These are phyloP conservation scores for Cryptoprocta ferox DNA, from an alignment of 2,797 vertebrate species.

Conservation along the genomic window DNA sequence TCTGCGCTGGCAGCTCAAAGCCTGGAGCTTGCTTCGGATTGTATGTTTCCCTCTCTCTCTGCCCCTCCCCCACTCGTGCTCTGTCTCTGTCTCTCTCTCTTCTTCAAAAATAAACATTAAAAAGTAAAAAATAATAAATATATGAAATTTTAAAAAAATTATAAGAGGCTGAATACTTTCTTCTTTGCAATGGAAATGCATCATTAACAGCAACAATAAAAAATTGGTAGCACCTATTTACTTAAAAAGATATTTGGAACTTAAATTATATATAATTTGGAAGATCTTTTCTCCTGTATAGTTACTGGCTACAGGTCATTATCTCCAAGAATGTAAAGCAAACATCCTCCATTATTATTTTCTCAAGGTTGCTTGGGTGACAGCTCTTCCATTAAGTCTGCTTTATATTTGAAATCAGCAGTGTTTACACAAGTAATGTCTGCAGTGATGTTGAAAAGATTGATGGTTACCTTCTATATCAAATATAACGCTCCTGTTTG, in stretches of 20 bases:
- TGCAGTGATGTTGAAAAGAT: background rate
- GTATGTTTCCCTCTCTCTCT: too few species aligned
- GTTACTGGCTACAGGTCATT: constrained; percentile 24
- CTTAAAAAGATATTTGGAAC: constrained; percentile 48
- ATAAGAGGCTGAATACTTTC: background rate
- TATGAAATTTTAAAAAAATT: too few species aligned
- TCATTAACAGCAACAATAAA: constrained; percentile 34
- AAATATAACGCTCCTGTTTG: background rate
- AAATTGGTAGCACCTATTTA: background rate
- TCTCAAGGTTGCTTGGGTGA: background rate
- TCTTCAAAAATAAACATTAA: too few species aligned
- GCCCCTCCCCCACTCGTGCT: too few species aligned
- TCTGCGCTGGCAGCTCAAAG: too few species aligned
- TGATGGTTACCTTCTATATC: background rate
- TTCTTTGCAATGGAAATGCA: background rate
- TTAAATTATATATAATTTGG: constrained; percentile 52
- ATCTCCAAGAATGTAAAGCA: background rate
- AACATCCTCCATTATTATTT: background rate
- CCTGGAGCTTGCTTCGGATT: too few species aligned
- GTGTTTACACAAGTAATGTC: background rate
- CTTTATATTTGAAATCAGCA: background rate
- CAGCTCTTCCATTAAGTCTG: background rate
- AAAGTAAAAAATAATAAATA: too few species aligned
- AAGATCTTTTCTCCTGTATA: background rate
- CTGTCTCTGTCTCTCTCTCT: too few species aligned